phyloP scores from a whole-genome alignment of 1,140 invertebrate species.

The Orussus abietinus region DNA sequence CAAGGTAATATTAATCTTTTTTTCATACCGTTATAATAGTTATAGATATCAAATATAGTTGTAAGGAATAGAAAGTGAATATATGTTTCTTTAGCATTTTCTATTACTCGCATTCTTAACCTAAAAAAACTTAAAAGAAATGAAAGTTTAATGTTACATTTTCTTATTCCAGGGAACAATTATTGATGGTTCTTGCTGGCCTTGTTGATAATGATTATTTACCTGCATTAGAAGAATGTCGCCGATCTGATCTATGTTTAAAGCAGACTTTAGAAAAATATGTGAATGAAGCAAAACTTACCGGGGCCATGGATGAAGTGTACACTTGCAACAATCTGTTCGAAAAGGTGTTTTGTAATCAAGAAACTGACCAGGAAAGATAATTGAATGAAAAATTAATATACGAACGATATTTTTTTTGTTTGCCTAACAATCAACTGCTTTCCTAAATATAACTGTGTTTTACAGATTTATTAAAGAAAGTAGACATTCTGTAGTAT shows the following conservation, averaged over 20 bases:
- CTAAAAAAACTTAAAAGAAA: background rate
- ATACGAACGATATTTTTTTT: too few relatives aligned
- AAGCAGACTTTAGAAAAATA: constrained; percentile 44
- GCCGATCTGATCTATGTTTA: constrained; percentile 51
- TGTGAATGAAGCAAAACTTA: constrained; percentile 35
- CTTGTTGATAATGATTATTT: constrained; percentile 50
- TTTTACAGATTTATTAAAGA: too few relatives aligned
- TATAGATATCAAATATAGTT: constrained; percentile 2
- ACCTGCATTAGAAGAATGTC: constrained; percentile 51
- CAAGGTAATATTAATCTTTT: constrained; percentile 32
- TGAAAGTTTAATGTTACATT: constrained; percentile 10
- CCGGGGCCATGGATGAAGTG: constrained; percentile 39
- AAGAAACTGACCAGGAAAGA: constrained; percentile 36
- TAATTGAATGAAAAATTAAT: too few relatives aligned
- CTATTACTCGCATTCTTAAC: constrained; percentile 1
- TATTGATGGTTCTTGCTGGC: constrained; percentile 53
- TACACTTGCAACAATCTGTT: constrained; percentile 36
- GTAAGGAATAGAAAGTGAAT: background rate
- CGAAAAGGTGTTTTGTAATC: constrained; percentile 40
- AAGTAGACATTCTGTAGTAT: too few relatives aligned
- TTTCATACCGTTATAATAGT: constrained; percentile 4
- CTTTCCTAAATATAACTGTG: too few relatives aligned
- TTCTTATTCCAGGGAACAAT: constrained; percentile 53
- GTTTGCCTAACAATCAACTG: too few relatives aligned
- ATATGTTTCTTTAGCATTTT: constrained; percentile 6